Percentiles rank a stretch among this genome's conserved stretches.
Evolutionary conservation across 2,113 vertebrate genomes (phyloP).

Genomic region (Pyxicephalus adspersus): DNA sequence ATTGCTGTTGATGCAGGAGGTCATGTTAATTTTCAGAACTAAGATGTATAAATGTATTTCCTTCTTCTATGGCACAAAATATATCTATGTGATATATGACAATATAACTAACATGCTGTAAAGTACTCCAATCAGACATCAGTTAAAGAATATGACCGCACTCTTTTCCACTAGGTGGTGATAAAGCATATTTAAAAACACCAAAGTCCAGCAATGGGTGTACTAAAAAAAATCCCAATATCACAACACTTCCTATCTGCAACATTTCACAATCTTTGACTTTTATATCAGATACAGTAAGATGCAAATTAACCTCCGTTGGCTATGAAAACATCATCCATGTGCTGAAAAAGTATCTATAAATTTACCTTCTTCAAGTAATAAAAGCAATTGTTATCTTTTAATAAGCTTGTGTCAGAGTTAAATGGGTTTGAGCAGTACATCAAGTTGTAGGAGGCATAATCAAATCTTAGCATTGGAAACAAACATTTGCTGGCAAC

Average conservation of each 20-base stretch:
- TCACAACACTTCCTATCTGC: neutral
- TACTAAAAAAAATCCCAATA: constrained; percentile 16
- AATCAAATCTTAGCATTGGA: constrained; percentile 17
- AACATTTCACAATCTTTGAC: constrained; percentile 7
- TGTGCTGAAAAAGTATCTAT: constrained; percentile 2
- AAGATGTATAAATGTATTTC: too few relatives aligned
- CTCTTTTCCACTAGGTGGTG: neutral
- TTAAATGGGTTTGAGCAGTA: neutral
- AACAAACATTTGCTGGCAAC: constrained; percentile 31
- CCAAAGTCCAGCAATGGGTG: neutral
- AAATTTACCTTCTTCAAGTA: constrained; percentile 23
- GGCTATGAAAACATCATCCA: constrained; percentile 1
- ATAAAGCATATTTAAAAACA: neutral
- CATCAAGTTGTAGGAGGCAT: constrained; percentile 26
- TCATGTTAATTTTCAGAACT: too few relatives aligned
- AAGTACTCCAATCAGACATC: neutral
- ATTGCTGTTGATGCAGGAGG: too few relatives aligned
- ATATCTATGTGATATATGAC: too few relatives aligned
- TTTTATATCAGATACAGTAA: constrained; percentile 18
- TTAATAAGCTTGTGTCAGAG: constrained; percentile 15
- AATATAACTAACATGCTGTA: neutral
- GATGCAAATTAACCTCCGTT: constrained; percentile 10
- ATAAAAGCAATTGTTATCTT: constrained; percentile 31
- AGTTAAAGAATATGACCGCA: neutral
- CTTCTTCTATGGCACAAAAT: too few relatives aligned